These are phyloP conservation scores for Galemys pyrenaicus DNA, from an alignment of 2,113 vertebrate genomes.

Conservation along the genomic window DNA sequence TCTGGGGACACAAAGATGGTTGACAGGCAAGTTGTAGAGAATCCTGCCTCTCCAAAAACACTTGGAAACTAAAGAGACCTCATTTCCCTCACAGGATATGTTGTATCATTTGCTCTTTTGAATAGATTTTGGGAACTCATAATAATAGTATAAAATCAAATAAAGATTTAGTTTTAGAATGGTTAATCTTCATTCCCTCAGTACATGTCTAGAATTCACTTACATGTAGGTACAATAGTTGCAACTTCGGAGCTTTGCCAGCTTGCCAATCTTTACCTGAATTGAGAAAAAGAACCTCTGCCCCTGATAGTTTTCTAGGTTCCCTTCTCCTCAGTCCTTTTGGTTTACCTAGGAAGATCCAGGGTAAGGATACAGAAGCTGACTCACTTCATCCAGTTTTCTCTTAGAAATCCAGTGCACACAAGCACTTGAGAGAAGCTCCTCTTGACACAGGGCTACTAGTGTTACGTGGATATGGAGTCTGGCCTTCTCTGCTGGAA, in stretches of 20 bases:
- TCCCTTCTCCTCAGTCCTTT: too few relatives aligned
- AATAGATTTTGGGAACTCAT: background rate
- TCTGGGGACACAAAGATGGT: background rate
- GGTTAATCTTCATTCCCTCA: background rate
- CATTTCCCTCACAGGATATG: background rate
- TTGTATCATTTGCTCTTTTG: background rate
- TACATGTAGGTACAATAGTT: background rate
- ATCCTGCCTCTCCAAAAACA: background rate
- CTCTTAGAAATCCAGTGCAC: background rate
- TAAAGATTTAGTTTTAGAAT: background rate
- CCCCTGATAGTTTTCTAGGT: background rate
- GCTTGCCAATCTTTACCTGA: background rate
- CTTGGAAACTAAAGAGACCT: background rate
- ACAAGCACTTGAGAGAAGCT: background rate
- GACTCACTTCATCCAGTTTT: background rate
- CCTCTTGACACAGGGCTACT: background rate
- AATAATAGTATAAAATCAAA: background rate
- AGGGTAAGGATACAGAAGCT: background rate
- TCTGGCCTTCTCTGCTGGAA: background rate
- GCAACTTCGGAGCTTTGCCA: background rate
- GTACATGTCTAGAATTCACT: background rate
- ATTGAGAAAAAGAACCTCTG: background rate
- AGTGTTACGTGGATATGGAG: fast-evolving
- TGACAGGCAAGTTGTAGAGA: background rate
- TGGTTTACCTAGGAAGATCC: too few relatives aligned